phyloP scores from a whole-genome alignment of 2,113 vertebrate genomes.

The Ibidorhyncha struthersii region DNA sequence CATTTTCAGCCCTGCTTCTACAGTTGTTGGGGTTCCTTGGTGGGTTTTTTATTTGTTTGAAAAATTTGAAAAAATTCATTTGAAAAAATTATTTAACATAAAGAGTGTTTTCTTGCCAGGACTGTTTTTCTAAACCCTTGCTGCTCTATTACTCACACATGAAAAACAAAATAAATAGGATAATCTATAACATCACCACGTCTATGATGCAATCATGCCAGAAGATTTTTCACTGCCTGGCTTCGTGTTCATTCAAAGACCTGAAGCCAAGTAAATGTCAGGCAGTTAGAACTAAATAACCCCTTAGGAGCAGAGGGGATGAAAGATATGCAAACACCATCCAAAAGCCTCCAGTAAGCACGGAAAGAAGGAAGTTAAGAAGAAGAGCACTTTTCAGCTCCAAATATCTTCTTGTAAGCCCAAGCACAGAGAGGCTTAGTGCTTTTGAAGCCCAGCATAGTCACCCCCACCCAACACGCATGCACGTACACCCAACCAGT shows the following conservation, averaged over 20 bases:
- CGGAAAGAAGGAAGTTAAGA: background rate
- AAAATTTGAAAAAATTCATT: no score
- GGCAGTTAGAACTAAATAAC: background rate
- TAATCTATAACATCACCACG: background rate
- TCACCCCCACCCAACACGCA: background rate
- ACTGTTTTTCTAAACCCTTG: background rate
- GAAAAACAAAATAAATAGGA: background rate
- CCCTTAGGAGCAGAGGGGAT: background rate
- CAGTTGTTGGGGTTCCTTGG: background rate
- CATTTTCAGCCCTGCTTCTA: background rate
- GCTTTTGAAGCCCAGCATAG: background rate
- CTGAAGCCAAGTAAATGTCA: background rate
- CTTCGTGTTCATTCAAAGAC: background rate
- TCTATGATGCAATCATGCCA: background rate
- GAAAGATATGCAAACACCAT: background rate
- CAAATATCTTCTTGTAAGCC: background rate
- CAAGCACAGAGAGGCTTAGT: background rate
- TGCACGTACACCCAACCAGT: rapidly evolving
- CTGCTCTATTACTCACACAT: background rate
- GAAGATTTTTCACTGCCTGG: background rate
- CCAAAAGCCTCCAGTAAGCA: background rate
- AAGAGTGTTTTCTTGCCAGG: background rate
- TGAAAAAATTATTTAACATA: background rate
- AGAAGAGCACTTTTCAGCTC: background rate
- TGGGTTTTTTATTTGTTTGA: background rate